phyloP scores from a whole-genome alignment of 2,113 vertebrate genomes.

The Epinephelus moara region DNA sequence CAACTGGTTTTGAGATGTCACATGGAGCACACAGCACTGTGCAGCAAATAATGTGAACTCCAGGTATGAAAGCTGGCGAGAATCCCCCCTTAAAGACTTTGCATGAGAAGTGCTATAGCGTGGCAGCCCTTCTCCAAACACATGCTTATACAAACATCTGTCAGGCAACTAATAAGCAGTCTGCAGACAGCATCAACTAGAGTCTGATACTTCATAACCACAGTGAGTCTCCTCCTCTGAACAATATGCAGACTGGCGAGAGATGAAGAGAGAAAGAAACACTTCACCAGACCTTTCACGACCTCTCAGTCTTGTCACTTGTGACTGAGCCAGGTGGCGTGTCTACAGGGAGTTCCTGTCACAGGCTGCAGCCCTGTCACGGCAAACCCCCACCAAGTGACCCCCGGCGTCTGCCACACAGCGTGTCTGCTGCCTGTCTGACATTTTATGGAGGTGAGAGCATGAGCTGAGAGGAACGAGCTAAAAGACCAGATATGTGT shows the following conservation, averaged over 20 bases:
- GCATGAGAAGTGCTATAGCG: neutral
- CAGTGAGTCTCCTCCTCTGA: neutral
- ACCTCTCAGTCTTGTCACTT: neutral
- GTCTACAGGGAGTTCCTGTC: constrained; percentile 6
- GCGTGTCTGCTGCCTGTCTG: constrained; percentile 9
- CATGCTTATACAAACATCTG: neutral
- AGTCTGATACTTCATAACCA: neutral
- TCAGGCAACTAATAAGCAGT: neutral
- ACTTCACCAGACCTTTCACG: neutral
- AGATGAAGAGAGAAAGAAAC: neutral
- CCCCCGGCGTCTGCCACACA: neutral
- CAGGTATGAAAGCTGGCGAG: neutral
- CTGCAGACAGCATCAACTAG: neutral
- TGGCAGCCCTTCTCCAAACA: neutral
- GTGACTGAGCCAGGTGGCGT: neutral
- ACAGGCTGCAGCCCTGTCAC: constrained; percentile 3
- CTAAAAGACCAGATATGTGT: neutral
- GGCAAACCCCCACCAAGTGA: constrained; percentile 4
- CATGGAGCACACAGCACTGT: neutral
- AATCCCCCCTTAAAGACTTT: neutral
- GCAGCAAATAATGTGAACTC: neutral
- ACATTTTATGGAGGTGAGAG: neutral
- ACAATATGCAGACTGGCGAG: neutral
- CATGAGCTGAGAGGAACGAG: neutral
- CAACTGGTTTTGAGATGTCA: neutral